phyloP scores from a whole-genome alignment of 2,888 invertebrate genomes.

The Achlya flavicornis region DNA sequence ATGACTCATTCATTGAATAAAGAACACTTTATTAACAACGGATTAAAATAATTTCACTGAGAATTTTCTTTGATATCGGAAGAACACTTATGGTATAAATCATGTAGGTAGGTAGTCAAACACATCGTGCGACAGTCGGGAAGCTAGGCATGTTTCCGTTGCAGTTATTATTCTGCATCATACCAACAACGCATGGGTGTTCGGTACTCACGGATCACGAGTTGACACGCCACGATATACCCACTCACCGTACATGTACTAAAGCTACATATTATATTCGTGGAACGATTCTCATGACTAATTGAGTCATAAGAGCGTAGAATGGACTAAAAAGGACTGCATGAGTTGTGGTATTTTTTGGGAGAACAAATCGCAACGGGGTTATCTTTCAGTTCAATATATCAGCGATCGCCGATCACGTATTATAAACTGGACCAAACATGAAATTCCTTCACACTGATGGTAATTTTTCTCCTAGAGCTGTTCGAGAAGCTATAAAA shows the following conservation, averaged over 20 bases:
- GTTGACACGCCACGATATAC: background rate
- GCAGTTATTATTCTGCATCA: background rate
- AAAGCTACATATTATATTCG: background rate
- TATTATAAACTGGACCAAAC: no score
- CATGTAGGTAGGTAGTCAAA: background rate
- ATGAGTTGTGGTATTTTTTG: no score
- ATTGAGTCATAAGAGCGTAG: background rate
- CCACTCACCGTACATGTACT: background rate
- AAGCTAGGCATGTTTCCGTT: background rate
- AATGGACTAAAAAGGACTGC: no score
- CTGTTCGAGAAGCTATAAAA: no score
- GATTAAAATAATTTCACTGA: no score
- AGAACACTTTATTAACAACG: no score
- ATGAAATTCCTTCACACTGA: no score
- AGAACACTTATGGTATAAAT: background rate
- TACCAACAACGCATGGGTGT: background rate
- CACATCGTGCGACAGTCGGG: background rate
- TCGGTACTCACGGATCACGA: conserved; percentile 3
- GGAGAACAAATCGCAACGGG: no score
- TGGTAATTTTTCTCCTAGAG: no score
- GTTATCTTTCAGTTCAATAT: no score
- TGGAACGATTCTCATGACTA: background rate
- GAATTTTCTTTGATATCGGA: background rate
- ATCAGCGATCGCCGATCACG: no score
- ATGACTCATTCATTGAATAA: no score